phyloP scores from a whole-genome alignment of 2,888 invertebrate genomes.

The Diarsia mendica region DNA sequence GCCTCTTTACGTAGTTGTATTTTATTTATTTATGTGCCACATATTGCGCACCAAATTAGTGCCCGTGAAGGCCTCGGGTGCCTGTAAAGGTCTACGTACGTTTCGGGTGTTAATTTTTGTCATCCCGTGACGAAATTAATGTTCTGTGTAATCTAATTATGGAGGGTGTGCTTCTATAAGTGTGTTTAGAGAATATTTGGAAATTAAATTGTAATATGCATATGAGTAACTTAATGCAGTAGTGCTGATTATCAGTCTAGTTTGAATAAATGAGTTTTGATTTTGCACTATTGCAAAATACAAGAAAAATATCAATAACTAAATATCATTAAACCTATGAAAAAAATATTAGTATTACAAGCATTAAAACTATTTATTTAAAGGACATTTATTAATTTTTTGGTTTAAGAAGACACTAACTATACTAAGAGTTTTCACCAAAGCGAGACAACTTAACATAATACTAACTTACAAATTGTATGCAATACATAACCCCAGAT shows the following conservation, averaged over 20 bases:
- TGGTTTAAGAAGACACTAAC: too few species aligned
- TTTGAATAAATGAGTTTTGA: too few species aligned
- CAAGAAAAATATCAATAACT: background rate
- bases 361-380: background rate
- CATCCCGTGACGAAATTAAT: constrained; percentile 53
- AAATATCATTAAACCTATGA: background rate
- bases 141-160: constrained; percentile 50
- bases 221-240: background rate
- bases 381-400: background rate
- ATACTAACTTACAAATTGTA: too few species aligned
- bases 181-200: background rate
- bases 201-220: constrained; percentile 19
- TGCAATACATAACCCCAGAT: too few species aligned
- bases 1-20: constrained; percentile 60
- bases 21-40: constrained; percentile 78
- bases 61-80: constrained; percentile 56
- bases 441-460: too few species aligned
- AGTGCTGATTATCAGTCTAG: too few species aligned
- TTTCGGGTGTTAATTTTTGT: constrained; percentile 55
- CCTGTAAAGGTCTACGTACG: constrained; percentile 19
- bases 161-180: constrained; percentile 33
- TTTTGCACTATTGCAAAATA: background rate
- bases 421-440: too few species aligned
- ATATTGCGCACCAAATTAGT: constrained; percentile 83
- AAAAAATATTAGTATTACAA: background rate